phyloP scores from a whole-genome alignment of 2,113 vertebrate genomes.

The Otus sunia region DNA sequence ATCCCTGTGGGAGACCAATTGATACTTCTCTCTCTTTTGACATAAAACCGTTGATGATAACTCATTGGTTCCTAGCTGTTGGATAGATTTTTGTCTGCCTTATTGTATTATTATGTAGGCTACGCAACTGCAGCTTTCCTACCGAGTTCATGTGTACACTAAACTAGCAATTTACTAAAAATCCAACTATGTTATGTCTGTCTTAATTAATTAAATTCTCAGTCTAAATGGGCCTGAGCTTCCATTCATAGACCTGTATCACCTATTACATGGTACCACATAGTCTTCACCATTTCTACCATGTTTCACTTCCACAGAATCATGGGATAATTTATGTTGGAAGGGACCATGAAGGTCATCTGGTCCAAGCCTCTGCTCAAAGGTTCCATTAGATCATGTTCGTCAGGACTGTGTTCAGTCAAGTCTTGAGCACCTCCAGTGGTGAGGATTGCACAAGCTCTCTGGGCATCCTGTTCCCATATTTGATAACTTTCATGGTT shows the following conservation, averaged over 20 bases:
- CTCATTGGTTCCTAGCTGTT: conserved; percentile 49
- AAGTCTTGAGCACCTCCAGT: background rate
- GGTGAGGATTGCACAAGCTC: background rate
- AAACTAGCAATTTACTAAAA: conserved; percentile 55
- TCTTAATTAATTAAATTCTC: conserved; percentile 44
- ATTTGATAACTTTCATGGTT: background rate
- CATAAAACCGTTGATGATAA: conserved; percentile 66
- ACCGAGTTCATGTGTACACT: background rate
- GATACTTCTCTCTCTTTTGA: conserved; percentile 64
- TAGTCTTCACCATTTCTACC: background rate
- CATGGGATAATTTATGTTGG: background rate
- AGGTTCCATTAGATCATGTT: background rate
- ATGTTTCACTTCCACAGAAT: background rate
- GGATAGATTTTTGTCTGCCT: conserved; percentile 65
- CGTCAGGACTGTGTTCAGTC: background rate
- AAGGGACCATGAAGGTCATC: background rate
- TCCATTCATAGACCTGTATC: background rate
- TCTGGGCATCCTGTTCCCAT: background rate
- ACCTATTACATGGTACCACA: background rate
- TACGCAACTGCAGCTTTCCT: conserved; percentile 26
- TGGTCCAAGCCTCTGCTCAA: background rate
- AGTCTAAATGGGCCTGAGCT: conserved; percentile 3
- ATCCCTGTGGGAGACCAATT: conserved; percentile 60
- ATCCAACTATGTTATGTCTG: conserved; percentile 5
- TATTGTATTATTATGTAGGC: conserved; percentile 60